Evolutionary conservation across 1,140 invertebrate species (phyloP).

Genomic region (Drosophila jambulina): DNA sequence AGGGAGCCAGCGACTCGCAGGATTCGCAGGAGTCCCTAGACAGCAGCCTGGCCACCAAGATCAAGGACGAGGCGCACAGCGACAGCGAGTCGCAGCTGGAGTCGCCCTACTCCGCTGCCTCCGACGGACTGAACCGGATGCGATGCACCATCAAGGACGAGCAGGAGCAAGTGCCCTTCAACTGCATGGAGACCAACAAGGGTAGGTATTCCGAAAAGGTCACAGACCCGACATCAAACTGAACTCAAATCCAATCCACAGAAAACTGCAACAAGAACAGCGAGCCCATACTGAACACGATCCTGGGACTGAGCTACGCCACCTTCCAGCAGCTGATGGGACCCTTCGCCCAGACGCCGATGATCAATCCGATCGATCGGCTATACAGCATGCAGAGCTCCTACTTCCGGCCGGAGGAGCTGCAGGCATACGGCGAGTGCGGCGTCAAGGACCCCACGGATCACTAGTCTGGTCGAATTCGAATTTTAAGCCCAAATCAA

Average conservation of each 20-base stretch:
- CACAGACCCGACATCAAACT: neutral
- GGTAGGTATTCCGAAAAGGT: conserved; percentile 37
- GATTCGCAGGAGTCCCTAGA: conserved; percentile 85
- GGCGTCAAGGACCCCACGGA: conserved; percentile 75
- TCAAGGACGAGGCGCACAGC: conserved; percentile 88
- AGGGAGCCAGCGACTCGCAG: conserved; percentile 85
- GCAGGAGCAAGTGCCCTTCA: conserved; percentile 78
- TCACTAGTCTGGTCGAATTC: conserved; percentile 44
- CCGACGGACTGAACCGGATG: conserved; percentile 62
- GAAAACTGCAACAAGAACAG: conserved; percentile 84
- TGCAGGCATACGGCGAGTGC: conserved; percentile 74
- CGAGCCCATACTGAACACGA: conserved; percentile 81
- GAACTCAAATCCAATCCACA: conserved; percentile 19
- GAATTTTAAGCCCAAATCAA: conserved; percentile 81
- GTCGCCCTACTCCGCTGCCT: conserved; percentile 83
- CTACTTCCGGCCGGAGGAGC: conserved; percentile 88
- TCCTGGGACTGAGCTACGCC: conserved; percentile 84
- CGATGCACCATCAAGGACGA: conserved; percentile 81
- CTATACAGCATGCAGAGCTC: conserved; percentile 89
- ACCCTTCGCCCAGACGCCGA: conserved; percentile 80
- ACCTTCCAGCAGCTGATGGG: conserved; percentile 85
- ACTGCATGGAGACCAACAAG: conserved; percentile 84
- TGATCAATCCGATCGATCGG: conserved; percentile 88
- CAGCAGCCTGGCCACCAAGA: conserved; percentile 82
- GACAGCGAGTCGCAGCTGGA: conserved; percentile 83